A percentile compares a stretch with the other conserved stretches of the same genome.
Conservation (phyloP, 2,797 vertebrate species). For the Lagorchestes hirsutus region DNA sequence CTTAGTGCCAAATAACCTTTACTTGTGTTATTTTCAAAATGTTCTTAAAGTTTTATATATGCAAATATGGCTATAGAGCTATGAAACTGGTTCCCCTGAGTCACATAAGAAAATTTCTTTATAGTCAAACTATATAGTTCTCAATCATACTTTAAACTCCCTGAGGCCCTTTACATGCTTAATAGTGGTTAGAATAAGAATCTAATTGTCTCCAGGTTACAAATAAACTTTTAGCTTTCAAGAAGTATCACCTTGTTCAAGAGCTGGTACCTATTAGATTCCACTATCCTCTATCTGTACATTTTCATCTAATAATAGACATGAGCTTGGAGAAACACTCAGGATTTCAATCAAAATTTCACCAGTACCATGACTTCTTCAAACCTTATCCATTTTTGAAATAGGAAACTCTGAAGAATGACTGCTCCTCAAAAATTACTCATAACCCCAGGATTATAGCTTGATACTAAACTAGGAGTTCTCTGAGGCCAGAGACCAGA, state of each 20-base stretch:
- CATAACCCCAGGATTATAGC: too few relatives aligned
- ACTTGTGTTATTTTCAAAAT: neutral
- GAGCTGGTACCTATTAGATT: neutral
- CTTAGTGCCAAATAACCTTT: neutral
- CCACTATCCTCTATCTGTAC: neutral
- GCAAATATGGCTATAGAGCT: neutral
- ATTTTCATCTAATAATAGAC: neutral
- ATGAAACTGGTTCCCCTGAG: neutral
- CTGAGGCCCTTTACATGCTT: neutral
- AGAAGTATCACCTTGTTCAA: neutral
- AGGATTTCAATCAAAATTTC: neutral
- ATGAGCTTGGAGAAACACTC: neutral
- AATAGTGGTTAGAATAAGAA: neutral
- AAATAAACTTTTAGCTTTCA: neutral
- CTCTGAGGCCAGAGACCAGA: neutral
- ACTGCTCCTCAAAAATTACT: too few relatives aligned
- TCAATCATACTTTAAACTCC: neutral
- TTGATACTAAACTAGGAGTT: neutral
- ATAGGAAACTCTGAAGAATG: neutral
- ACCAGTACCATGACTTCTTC: neutral
- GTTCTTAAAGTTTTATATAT: neutral
- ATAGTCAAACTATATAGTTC: rapidly evolving
- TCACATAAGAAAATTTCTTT: neutral
- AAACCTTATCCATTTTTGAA: neutral
- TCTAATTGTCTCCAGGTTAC: neutral